These are phyloP conservation scores for Orcinus orca DNA, from an alignment of 2,113 vertebrate species.

Conservation along the genomic window DNA sequence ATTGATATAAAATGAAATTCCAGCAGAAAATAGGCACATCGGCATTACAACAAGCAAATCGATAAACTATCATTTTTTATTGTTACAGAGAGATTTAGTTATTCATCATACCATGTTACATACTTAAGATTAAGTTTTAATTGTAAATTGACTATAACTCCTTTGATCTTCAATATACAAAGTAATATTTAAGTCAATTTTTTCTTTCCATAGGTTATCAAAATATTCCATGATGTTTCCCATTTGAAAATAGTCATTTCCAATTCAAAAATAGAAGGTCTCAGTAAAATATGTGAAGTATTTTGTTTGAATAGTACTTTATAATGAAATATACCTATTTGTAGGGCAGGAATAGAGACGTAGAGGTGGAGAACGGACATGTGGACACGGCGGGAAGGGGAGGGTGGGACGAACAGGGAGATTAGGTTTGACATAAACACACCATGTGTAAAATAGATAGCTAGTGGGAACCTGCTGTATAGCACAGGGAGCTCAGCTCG, in stretches of 20 bases:
- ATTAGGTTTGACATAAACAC: no score
- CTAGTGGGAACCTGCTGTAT: no score
- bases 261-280: slow-evolving; percentile 54
- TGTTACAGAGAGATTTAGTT: slow-evolving; percentile 54
- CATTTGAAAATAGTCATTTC: slow-evolving; percentile 35
- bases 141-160: slow-evolving; percentile 64
- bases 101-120: slow-evolving; percentile 43
- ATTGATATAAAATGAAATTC: slow-evolving; percentile 46
- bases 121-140: slow-evolving; percentile 57
- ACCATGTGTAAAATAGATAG: no score
- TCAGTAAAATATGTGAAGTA: slow-evolving; percentile 14
- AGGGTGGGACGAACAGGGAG: no score
- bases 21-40: slow-evolving; percentile 32
- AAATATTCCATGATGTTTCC: slow-evolving; percentile 11
- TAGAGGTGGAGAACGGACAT: no score
- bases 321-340: neutral
- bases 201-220: slow-evolving; percentile 48
- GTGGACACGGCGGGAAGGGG: no score
- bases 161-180: slow-evolving; percentile 58
- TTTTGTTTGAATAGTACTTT: slow-evolving; percentile 3
- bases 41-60: slow-evolving; percentile 52
- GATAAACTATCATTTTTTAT: neutral
- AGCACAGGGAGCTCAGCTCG: no score
- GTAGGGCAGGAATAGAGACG: no score
- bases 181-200: slow-evolving; percentile 56